Conservation (phyloP, 2,113 vertebrate species). For the Hiodon alosoides region DNA sequence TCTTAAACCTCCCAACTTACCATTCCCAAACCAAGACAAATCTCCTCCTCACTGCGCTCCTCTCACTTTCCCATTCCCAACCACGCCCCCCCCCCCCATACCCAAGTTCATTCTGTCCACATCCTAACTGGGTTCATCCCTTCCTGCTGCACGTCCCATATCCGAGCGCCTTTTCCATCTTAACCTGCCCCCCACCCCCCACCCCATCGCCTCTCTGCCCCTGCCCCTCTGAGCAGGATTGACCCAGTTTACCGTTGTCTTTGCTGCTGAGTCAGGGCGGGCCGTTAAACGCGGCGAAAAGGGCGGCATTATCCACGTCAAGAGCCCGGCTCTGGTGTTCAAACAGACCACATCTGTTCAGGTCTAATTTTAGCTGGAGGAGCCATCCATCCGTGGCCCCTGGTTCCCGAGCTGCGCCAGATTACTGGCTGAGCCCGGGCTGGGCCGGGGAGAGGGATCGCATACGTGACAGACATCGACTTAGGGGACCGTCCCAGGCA, state of each 20-base stretch:
- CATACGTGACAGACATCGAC: too few species aligned
- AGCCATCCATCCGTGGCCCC: not conserved
- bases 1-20: not conserved
- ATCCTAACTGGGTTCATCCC: too few species aligned
- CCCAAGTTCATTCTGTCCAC: not conserved
- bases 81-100: not conserved
- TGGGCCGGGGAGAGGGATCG: too few species aligned
- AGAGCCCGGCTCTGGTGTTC: not conserved
- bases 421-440: too few species aligned
- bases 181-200: not conserved
- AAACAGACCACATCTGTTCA: constrained; percentile 12
- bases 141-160: too few species aligned
- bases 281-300: constrained; percentile 1
- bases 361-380: constrained; percentile 21
- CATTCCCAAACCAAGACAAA: not conserved
- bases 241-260: constrained; percentile 29
- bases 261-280: constrained; percentile 33
- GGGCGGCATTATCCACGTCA: not conserved
- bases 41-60: not conserved
- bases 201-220: not conserved
- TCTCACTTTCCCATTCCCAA: not conserved
- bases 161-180: too few species aligned
- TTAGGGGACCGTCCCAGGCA: too few species aligned
- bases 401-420: too few species aligned
- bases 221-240: constrained; percentile 10